Evolutionary conservation across 1,140 invertebrate genomes (phyloP), one percentile per base, ranked within the genome.

Genomic region (Tetranychus cinnabarinus): DNA sequence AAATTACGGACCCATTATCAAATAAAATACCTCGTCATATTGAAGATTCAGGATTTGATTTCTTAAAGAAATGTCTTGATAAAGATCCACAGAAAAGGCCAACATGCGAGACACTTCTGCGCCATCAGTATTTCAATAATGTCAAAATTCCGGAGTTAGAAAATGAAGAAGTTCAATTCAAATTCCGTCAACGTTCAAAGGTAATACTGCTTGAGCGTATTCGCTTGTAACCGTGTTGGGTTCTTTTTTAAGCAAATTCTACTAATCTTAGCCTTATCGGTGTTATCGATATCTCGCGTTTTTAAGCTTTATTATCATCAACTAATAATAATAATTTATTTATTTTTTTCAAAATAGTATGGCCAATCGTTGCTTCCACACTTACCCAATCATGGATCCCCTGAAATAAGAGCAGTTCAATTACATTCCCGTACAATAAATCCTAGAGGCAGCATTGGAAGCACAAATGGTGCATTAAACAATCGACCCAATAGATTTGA

Each of bases 1-100:
- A 87, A n/a, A 69, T 75, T 46, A 67, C 71, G 61, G 74, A 79
- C 66, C 81, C 88, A 10, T 75, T 97, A 12, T 86, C 92, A 71
- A 79, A 79, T 60, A 84, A 85, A 75, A 79, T 95, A 69, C 83
- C 86, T 3, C 77, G 78, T 63, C 79, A 81, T 61, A 78, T 79
- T 65, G 77, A 80, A 65, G 73, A 78, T 64, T 73, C 80, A 50
- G 78, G 81, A 63, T 74, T 92, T 68, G 86, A 89, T 72, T 95
- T 96, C 61, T 63, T 69, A 37, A 72, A 89, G 82, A 88, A 85
- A 80, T 97, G 92, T 70, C 72, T 98, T 57, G 86, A 93, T 69
- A 91, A 90, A 74, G 89, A 97, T 74, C 93, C 93, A 0, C 77
- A 80, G 56, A 82, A 86, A 70, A 77, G 95, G 66, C 86, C 85